phyloP scores from a whole-genome alignment of 2,797 vertebrate genomes.

The Lagocephalus sceleratus region DNA sequence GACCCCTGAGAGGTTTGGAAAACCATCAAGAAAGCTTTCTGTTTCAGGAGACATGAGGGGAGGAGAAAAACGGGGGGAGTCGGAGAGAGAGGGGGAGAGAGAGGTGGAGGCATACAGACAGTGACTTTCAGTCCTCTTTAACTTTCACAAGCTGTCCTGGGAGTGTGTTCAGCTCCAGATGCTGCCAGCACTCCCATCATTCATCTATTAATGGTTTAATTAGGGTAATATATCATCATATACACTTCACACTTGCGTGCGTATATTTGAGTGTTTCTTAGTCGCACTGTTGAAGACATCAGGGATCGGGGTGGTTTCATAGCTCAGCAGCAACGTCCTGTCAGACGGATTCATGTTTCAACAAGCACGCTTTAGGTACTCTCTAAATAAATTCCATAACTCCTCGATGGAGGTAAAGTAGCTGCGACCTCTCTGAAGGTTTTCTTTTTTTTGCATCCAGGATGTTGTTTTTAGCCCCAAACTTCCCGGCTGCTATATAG shows the following conservation, averaged over 20 bases:
- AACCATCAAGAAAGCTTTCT: conserved; percentile 64
- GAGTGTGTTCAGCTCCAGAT: conserved; percentile 10
- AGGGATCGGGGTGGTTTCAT: background rate
- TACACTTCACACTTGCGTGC: too few species aligned
- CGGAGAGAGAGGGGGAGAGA: conserved; percentile 2
- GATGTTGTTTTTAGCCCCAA: conserved; percentile 19
- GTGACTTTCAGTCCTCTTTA: conserved; percentile 53
- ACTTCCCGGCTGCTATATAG: conserved; percentile 16
- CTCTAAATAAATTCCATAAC: conserved; percentile 18
- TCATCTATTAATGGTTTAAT: conserved; percentile 13
- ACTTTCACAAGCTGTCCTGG: conserved; percentile 21
- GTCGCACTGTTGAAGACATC: too few species aligned
- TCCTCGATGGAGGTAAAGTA: conserved; percentile 18
- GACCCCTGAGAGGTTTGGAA: conserved; percentile 64
- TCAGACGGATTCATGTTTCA: conserved; percentile 31
- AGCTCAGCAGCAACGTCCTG: conserved; percentile 1
- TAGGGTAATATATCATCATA: too few species aligned
- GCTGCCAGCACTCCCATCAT: conserved; percentile 19
- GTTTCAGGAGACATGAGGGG: conserved; percentile 43
- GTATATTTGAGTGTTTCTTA: too few species aligned
- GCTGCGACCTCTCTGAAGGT: conserved; percentile 21
- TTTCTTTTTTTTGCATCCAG: conserved; percentile 6
- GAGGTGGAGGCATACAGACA: conserved; percentile 3
- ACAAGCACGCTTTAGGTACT: conserved; percentile 12
- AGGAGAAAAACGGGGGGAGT: conserved; percentile 10